Evolutionary conservation across 1,140 invertebrate species (phyloP), one percentile per base, ranked within the genome.

Genomic region (Ostrea denselamellosa): DNA sequence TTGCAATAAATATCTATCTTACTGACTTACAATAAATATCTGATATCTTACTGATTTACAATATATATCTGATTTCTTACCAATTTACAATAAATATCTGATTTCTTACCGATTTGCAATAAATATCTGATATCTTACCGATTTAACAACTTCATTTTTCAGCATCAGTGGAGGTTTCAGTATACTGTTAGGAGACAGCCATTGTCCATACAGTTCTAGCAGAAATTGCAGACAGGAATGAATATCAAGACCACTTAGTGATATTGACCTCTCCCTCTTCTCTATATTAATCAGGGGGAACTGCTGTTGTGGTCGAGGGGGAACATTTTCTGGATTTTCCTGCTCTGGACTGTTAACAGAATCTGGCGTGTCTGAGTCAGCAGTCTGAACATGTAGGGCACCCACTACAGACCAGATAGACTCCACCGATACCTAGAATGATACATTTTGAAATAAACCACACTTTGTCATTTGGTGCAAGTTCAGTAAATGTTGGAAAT

Each of bases 201-300:
- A 97, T 58, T 97, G 97, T 0, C 96, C 96, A 88, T 97, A 98
- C 5, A 98, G 96, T 92, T 98, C 97, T 88, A 98, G 95, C 0
- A 98, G 94, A 90, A 98, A 97, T 92, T 97, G 97, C n/a, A 98
- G 93, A 95, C 98, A 98, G 10, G 97, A 98, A 92, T 97, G 97
- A 8, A 98, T 95, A 94, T 98, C 97, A 5, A 98, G 95, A 1
- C 96, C 96, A 85, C 95, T 95, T 8, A 91, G 71, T 14, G 83
- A 82, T 9, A 89, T 68, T 14, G 89, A 86, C 25, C 89, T 52
- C 53, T 89, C 89, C 34, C 86, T 82, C 17, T 87, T 87, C 56
- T 89, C 89, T 52, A 89, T 83, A 8, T 71, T 87, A 19, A 89
- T 68, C 22, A 89, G 58, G 8, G 89, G 86, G 19, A 89, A 87